phyloP scores from a whole-genome alignment of 1,140 invertebrate genomes.

The Magallana angulata region DNA sequence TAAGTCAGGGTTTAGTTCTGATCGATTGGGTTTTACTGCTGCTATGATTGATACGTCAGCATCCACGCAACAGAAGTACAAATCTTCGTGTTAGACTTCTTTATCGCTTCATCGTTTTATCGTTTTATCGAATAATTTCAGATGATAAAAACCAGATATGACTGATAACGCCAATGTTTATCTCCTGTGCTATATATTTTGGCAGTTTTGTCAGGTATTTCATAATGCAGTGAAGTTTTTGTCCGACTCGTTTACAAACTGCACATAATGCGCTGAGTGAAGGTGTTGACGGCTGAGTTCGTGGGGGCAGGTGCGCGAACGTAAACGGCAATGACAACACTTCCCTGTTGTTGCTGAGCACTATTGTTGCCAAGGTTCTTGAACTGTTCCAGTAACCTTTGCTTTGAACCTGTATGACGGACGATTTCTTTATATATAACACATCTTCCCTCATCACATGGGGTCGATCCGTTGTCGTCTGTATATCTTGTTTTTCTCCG shows the following conservation, averaged over 20 bases:
- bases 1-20: too few relatives aligned
- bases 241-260: background rate
- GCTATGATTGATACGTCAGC: too few relatives aligned
- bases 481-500: constrained; percentile 9
- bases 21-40: too few relatives aligned
- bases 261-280: background rate
- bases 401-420: background rate
- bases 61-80: too few relatives aligned
- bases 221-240: constrained; percentile 16
- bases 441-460: background rate
- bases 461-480: constrained; percentile 20
- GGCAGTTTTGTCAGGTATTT: constrained; percentile 20
- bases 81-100: too few relatives aligned
- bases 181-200: background rate
- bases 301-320: background rate
- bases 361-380: background rate
- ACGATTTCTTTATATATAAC: constrained; percentile 24
- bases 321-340: background rate
- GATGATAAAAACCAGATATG: constrained; percentile 11
- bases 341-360: background rate
- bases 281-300: background rate
- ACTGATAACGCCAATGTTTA: constrained; percentile 27
- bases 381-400: constrained; percentile 10
- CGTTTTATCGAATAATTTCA: background rate
- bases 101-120: too few relatives aligned